phyloP scores from a whole-genome alignment of 2,888 invertebrate genomes.

The Leptopterna dolabrata region DNA sequence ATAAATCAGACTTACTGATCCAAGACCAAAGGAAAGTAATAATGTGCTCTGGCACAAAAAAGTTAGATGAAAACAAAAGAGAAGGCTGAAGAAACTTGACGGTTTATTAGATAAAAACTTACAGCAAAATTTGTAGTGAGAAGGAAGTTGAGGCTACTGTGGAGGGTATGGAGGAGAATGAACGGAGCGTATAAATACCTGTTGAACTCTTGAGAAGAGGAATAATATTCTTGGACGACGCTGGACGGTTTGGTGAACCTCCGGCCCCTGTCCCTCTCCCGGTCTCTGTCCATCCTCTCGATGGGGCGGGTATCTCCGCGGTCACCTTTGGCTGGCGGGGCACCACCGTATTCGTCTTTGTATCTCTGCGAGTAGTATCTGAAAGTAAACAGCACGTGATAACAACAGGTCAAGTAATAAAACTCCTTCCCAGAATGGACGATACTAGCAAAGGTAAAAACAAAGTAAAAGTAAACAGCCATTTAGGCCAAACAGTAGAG shows the following conservation, averaged over 20 bases:
- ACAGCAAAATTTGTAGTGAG: neutral
- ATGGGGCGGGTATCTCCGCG: constrained; percentile 47
- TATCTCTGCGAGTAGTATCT: constrained; percentile 58
- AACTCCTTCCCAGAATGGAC: too few species aligned
- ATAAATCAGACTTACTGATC: too few species aligned
- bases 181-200: constrained; percentile 44
- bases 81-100: neutral
- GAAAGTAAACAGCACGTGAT: too few species aligned
- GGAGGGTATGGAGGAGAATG: neutral
- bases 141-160: neutral
- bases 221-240: constrained; percentile 28
- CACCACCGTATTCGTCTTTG: constrained; percentile 54
- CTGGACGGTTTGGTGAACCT: constrained; percentile 31
- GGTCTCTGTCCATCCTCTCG: constrained; percentile 33
- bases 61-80: neutral
- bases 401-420: too few species aligned
- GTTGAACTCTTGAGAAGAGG: constrained; percentile 33
- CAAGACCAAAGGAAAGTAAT: neutral
- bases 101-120: neutral
- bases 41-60: neutral
- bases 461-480: too few species aligned
- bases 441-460: too few species aligned
- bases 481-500: too few species aligned
- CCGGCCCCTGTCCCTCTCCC: constrained; percentile 46
- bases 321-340: constrained; percentile 15